These are phyloP conservation scores for Cinara cedri DNA, from an alignment of 2,888 invertebrate genomes.

Conservation along the genomic window DNA sequence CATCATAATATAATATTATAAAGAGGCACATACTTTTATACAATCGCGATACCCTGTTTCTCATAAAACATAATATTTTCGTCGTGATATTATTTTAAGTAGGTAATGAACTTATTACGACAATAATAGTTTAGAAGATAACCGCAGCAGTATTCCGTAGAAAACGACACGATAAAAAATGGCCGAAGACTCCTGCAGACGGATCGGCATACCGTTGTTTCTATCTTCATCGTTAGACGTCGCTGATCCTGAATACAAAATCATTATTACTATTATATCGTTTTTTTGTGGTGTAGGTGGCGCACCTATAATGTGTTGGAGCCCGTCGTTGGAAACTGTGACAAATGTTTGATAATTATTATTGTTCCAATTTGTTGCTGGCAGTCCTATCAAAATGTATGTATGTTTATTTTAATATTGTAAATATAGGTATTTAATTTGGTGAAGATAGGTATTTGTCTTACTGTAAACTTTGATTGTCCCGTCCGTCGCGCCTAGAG, in stretches of 20 bases:
- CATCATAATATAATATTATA: too few relatives aligned
- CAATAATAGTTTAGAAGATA: too few relatives aligned
- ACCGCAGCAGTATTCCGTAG: background rate
- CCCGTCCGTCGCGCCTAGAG: conserved; percentile 82
- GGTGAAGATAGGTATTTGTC: conserved; percentile 62
- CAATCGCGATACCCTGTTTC: conserved; percentile 32
- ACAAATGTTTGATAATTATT: conserved; percentile 34
- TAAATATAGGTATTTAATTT: background rate
- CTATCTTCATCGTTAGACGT: background rate
- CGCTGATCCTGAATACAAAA: conserved; percentile 19
- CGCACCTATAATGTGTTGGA: conserved; percentile 34
- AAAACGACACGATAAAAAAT: background rate
- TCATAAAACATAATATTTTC: too few relatives aligned
- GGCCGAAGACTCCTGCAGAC: too few relatives aligned
- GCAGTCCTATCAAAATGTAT: conserved; percentile 27
- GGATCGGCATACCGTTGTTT: background rate
- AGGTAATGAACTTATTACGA: too few relatives aligned
- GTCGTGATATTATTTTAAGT: too few relatives aligned
- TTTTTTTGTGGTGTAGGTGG: too few relatives aligned
- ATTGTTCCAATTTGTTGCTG: conserved; percentile 38
- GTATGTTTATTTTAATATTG: background rate
- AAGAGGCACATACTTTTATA: too few relatives aligned
- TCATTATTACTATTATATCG: background rate
- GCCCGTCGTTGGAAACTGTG: conserved; percentile 35
- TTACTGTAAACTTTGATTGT: conserved; percentile 82